Evolutionary conservation across 2,797 vertebrate species (phyloP), one percentile per base, ranked within the genome.

Genomic region (Podarcis siculus): DNA sequence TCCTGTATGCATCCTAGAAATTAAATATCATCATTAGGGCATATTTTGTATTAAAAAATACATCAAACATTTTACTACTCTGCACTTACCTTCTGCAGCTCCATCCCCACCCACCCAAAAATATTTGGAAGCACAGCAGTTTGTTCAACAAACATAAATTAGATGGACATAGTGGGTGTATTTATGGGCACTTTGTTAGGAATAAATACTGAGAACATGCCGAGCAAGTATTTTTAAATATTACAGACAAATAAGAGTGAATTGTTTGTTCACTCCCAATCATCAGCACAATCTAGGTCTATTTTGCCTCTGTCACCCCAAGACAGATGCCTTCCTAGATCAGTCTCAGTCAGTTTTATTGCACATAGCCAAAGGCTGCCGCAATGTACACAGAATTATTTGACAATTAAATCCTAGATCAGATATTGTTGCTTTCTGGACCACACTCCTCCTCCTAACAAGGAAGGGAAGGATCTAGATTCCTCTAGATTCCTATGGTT

Each of bases 1-100:
- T 97, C 80, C 93, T 94, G 90, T 87, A 96, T 5, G 95, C 93
- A 85, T 96, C 97, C 97, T 98, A 95, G 79, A 95, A 96, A 91
- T 85, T 2, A 55, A 81, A 66, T 19, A 5, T 19, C 61, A 21
- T 8, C 3, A 5, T 67, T 39, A 78, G 30, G 55, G 35, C 1
- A 32, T 27, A 23, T 13, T 19, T 45, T 13, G 15, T 66, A 37
- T 61, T 19, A 10, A 25, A 27, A 61, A 71, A 82, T 0, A 0
- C 75, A 25, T 15, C 84, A 66, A 85, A 32, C 10, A 15, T 55
- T 15, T 55, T 55, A 55, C 49, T 55, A 15, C 49, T 49, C 49
- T 49, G 49, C 49, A 49, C 58, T 61, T 77, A 32, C 49, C 78
- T 35, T 35, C 55, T 64, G n/a, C 21, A 25, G 32, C n/a, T 9